phyloP scores from a whole-genome alignment of 2,113 vertebrate species.

The Phyllopteryx taeniolatus region DNA sequence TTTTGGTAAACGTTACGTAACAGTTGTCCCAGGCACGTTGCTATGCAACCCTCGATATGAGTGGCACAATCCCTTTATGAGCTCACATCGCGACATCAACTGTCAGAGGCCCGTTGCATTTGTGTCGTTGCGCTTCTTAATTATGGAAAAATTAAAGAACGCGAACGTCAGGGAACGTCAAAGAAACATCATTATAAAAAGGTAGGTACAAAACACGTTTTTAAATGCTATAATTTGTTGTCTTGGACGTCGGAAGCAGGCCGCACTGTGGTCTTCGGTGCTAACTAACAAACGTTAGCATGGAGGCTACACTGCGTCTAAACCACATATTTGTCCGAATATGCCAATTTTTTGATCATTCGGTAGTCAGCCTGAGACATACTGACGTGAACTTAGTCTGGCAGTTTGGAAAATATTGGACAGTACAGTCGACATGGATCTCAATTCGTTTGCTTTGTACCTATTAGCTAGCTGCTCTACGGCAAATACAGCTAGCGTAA shows the following conservation, averaged over 20 bases:
- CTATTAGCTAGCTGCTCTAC: neutral
- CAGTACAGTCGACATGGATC: neutral
- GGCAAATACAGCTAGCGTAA: neutral
- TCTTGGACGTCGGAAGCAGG: neutral
- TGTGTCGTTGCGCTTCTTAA: conserved; percentile 10
- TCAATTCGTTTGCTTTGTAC: neutral
- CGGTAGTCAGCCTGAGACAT: too few species aligned
- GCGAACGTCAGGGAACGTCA: conserved; percentile 43
- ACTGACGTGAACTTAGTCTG: neutral
- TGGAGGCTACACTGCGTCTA: neutral
- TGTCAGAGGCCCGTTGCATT: neutral
- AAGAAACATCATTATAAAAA: conserved; percentile 64
- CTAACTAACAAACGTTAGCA: conserved; percentile 9
- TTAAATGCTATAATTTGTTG: too few species aligned
- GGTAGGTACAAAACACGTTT: conserved; percentile 37
- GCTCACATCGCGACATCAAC: neutral
- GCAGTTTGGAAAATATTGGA: neutral
- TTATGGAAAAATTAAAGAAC: conserved; percentile 55
- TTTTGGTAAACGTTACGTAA: conserved; percentile 58
- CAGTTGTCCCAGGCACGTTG: conserved; percentile 31
- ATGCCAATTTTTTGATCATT: too few species aligned
- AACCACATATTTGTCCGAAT: neutral
- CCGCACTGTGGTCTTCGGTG: neutral
- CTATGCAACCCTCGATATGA: conserved; percentile 50
- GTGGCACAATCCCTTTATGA: conserved; percentile 6